Base-by-base conservation (phyloP, 2,888 invertebrate species). In the Pseudococcus viburni region DNA sequence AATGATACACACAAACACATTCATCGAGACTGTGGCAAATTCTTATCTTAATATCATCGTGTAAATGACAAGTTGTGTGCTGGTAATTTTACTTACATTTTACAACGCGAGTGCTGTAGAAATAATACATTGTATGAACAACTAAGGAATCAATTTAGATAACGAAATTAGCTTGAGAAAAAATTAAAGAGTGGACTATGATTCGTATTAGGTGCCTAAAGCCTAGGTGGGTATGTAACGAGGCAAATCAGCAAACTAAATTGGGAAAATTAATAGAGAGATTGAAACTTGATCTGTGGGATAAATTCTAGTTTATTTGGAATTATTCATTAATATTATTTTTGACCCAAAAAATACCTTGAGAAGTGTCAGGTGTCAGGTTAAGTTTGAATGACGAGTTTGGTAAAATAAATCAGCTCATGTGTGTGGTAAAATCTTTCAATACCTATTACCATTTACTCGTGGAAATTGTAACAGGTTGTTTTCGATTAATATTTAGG, bases 31-130 rank as follows among this genome's bases (percentile, higher is more conserved):
- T 73, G 11, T 15, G 33, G 73, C 73, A 12, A 73, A 73, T 73
- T 33, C 39, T 73, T 73, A 73, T 73, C 73, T 73, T 33, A 73
- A 73, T 12, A 33, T 33, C 39, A 33, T 73, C 73, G 73, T 59
- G 3, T 33, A 59, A 59, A 59, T 59, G 59, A 59, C 59, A 59
- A 59, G 59, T 19, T 11, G 19, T 7, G 59, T 11, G 26, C 26
- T 33, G 26, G 1, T 59, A 59, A 19, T 59, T 59, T 19, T 59
- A 2, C 26, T 33, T 33, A 59, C 59, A 59, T 59, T 59, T 59
- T 59, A 59, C 19, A 7, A 5, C 9, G 19, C 19, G 19, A 5
- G 59, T 5, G n/a, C 19, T 4, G 1, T 19, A 19, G 1, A 19
- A 5, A 3, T 19, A 19, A 11, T 59, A 59, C 59, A 59, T 7